Evolutionary conservation across 1,140 invertebrate species (phyloP).

Genomic region (Ditylenchus dipsaci): DNA sequence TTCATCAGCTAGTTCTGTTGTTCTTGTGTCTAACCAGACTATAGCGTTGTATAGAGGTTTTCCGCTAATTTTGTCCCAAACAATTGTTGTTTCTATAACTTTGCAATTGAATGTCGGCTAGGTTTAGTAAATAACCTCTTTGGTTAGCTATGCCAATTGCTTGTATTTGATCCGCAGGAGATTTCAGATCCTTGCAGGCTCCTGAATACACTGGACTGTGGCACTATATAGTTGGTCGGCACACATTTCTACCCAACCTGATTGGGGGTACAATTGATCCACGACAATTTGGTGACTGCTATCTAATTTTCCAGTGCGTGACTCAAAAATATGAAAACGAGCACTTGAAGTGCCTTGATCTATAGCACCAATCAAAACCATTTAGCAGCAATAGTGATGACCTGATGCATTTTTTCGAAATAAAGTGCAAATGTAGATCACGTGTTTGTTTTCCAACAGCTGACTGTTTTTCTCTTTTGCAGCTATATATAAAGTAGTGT

Average conservation of each 20-base stretch:
- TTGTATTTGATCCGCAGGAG: conserved; percentile 59
- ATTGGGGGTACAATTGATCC: background rate
- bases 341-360: conserved; percentile 90
- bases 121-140: conserved; percentile 25
- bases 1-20: conserved; percentile 75
- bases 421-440: too few relatives aligned
- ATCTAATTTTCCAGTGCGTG: conserved; percentile 74
- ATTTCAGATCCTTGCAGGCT: conserved; percentile 60
- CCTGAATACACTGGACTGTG: conserved; percentile 73
- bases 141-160: conserved; percentile 81
- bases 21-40: conserved; percentile 64
- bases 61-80: conserved; percentile 83
- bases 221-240: conserved; percentile 75
- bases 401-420: too few relatives aligned
- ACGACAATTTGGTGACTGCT: background rate
- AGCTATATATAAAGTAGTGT: too few relatives aligned
- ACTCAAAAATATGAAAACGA: conserved; percentile 83
- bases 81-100: conserved; percentile 76
- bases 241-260: conserved; percentile 85
- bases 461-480: too few relatives aligned
- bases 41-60: conserved; percentile 82
- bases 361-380: conserved; percentile 69
- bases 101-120: background rate
- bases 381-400: conserved; percentile 14
- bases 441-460: too few relatives aligned